A percentile compares a stretch with the other conserved stretches of the same genome.
Conservation (phyloP, 2,888 invertebrate species). For the Drosophila yooni region DNA sequence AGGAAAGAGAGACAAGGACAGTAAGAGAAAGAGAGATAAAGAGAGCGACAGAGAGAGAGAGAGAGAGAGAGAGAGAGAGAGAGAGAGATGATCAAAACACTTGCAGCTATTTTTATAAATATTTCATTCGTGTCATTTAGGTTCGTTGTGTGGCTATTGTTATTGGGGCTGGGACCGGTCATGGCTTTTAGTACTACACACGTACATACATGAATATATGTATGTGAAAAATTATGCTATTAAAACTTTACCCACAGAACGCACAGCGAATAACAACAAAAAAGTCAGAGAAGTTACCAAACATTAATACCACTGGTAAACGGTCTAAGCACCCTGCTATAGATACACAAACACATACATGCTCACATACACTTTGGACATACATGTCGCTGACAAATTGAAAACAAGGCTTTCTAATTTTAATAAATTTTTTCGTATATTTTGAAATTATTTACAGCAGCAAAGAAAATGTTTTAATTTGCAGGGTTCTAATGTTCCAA, state of each 20-base stretch:
- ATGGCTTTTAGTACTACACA: slow-evolving; percentile 4
- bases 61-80: not conserved
- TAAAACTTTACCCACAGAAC: slow-evolving; percentile 54
- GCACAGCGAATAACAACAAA: slow-evolving; percentile 8
- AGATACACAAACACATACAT: slow-evolving; percentile 17
- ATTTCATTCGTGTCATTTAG: slow-evolving; percentile 35
- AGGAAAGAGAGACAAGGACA: not conserved
- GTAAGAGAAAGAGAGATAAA: not conserved
- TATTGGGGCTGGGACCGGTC: slow-evolving; percentile 12
- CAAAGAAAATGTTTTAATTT: not conserved
- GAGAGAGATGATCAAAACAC: slow-evolving; percentile 33
- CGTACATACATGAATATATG: not conserved
- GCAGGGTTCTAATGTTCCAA: not conserved
- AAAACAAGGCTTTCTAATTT: no score
- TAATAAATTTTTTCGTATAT: not conserved
- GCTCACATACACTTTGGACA: not conserved
- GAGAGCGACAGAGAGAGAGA: not conserved
- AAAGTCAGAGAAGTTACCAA: slow-evolving; percentile 37
- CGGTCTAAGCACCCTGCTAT: slow-evolving; percentile 16
- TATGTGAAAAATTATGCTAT: slow-evolving; percentile 52
- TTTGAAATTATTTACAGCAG: not conserved
- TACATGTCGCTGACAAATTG: not conserved
- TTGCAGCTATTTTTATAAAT: slow-evolving; percentile 50
- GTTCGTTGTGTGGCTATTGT: slow-evolving; percentile 25
- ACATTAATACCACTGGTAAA: slow-evolving; percentile 43